These are phyloP conservation scores for Anabas testudineus DNA, from an alignment of 2,797 vertebrate species.

Conservation along the genomic window DNA sequence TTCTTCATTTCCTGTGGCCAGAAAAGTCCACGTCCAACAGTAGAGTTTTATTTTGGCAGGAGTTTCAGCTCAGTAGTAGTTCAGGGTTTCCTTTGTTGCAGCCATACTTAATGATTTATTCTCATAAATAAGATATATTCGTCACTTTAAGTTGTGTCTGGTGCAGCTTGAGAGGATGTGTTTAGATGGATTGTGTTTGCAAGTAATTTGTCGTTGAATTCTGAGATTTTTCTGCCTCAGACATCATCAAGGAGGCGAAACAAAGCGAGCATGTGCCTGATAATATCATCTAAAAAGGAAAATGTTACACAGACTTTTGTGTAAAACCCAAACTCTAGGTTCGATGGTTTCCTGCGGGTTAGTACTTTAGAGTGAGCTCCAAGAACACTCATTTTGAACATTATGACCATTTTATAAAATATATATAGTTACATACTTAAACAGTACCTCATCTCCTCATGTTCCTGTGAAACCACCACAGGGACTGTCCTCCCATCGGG, in stretches of 20 bases:
- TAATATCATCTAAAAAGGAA: constrained; percentile 12
- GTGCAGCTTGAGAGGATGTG: neutral
- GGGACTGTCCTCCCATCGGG: constrained; percentile 32
- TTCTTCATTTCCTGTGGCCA: constrained; percentile 33
- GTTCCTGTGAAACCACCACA: constrained; percentile 39
- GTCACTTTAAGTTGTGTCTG: neutral
- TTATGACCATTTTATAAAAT: constrained; percentile 44
- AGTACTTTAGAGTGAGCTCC: constrained; percentile 14
- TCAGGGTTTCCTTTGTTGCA: constrained; percentile 1
- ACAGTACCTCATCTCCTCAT: constrained; percentile 3
- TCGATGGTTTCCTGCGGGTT: neutral
- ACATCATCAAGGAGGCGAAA: neutral
- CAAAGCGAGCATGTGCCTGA: constrained; percentile 15
- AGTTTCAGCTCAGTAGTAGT: constrained; percentile 5
- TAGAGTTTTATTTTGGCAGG: constrained; percentile 2
- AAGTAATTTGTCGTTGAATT: constrained; percentile 13
- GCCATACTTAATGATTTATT: neutral
- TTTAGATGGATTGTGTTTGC: neutral
- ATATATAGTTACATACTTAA: constrained; percentile 18
- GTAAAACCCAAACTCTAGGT: neutral
- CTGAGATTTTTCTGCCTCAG: neutral
- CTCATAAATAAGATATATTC: neutral
- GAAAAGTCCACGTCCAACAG: constrained; percentile 11
- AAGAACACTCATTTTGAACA: constrained; percentile 35
- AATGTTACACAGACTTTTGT: neutral